Evolutionary conservation across 2,797 vertebrate genomes (phyloP).

Genomic region (Dipus sagitta): DNA sequence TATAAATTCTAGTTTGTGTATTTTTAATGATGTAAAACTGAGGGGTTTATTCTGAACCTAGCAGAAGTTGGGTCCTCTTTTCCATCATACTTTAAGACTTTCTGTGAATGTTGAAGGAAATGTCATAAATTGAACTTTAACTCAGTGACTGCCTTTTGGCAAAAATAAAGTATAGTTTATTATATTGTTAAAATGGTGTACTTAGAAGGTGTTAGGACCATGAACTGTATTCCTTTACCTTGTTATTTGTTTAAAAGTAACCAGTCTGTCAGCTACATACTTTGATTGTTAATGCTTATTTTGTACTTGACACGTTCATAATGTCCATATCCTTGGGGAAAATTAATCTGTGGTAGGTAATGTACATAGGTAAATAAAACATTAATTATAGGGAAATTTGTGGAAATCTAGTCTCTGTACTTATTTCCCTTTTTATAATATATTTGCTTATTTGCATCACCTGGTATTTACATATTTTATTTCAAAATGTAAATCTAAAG

Average conservation of each 20-base stretch:
- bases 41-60: slow-evolving; percentile 44
- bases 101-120: slow-evolving; percentile 54
- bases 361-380: no score
- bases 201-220: not conserved
- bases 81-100: not conserved
- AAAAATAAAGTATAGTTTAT: slow-evolving; percentile 39
- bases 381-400: slow-evolving; percentile 7
- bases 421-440: no score
- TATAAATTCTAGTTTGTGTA: slow-evolving; percentile 52
- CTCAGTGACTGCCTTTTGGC: slow-evolving; percentile 17
- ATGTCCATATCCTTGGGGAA: not conserved
- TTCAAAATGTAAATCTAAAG: no score
- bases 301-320: not conserved
- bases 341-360: no score
- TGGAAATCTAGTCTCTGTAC: not conserved
- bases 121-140: slow-evolving; percentile 28
- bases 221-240: slow-evolving; percentile 13
- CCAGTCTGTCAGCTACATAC: not conserved
- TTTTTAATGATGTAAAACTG: slow-evolving; percentile 67
- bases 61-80: not conserved
- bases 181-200: slow-evolving; percentile 27
- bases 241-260: slow-evolving; percentile 40
- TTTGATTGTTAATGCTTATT: slow-evolving; percentile 12
- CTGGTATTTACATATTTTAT: no score
- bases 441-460: no score